Evolutionary conservation across 2,888 invertebrate genomes (phyloP).

Genomic region (Ophioninae sp.): DNA sequence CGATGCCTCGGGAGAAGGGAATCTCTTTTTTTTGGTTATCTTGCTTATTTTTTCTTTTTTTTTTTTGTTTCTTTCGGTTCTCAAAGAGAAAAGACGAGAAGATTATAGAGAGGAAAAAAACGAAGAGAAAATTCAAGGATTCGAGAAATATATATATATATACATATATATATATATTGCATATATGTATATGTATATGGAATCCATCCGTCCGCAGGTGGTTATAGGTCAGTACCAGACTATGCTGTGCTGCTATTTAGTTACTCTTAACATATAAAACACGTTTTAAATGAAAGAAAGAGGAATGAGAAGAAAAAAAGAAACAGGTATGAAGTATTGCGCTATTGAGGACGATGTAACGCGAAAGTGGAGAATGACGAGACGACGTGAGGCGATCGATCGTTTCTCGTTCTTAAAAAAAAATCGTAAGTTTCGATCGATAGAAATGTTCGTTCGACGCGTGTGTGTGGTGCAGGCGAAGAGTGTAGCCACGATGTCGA

Average conservation of each 20-base stretch:
- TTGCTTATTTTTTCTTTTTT: neutral
- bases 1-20: constrained; percentile 52
- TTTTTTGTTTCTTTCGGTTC: neutral
- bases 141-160: neutral
- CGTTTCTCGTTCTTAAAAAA: neutral
- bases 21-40: constrained; percentile 5
- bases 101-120: constrained; percentile 56
- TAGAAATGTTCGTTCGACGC: constrained; percentile 40
- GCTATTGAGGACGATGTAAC: constrained; percentile 63
- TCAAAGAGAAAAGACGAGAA: constrained; percentile 50
- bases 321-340: constrained; percentile 47
- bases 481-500: too few relatives aligned
- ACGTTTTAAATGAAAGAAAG: constrained; percentile 30
- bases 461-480: neutral
- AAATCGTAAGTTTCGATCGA: constrained; percentile 42
- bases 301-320: constrained; percentile 18
- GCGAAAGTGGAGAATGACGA: constrained; percentile 59
- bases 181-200: constrained; percentile 61
- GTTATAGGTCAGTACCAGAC: constrained; percentile 81
- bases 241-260: constrained; percentile 80
- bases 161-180: neutral
- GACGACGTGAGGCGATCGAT: constrained; percentile 38
- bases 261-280: constrained; percentile 68
- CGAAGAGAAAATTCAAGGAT: constrained; percentile 47
- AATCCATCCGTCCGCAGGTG: constrained; percentile 80